Evolutionary conservation across 2,797 vertebrate species (phyloP).

Genomic region (Geotrypetes seraphini): DNA sequence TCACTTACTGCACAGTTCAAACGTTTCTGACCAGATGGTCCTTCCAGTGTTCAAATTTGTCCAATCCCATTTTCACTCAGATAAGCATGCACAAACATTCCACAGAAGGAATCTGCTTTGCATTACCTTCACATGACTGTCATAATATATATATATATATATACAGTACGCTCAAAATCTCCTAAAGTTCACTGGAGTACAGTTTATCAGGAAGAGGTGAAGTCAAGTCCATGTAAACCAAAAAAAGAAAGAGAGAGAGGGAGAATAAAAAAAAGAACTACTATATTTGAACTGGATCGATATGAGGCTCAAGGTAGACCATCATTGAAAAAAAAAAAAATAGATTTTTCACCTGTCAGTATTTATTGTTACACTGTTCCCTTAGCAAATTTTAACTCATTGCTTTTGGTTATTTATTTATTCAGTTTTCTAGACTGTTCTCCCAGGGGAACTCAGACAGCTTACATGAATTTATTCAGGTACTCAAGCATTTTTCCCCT

Average conservation of each 20-base stretch:
- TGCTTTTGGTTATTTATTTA: no score
- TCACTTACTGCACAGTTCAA: conserved; percentile 18
- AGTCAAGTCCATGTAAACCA: conserved; percentile 36
- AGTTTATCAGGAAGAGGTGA: conserved; percentile 50
- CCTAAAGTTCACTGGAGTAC: conserved; percentile 21
- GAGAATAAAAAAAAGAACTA: conserved; percentile 21
- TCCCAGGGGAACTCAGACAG: no score
- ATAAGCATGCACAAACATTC: conserved; percentile 31
- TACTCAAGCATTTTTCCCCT: no score
- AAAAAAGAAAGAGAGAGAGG: no score
- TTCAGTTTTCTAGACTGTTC: no score
- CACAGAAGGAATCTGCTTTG: conserved; percentile 29
- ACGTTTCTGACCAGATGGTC: conserved; percentile 45
- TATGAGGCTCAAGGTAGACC: conserved; percentile 39
- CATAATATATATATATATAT: conserved; percentile 14
- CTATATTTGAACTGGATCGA: conserved; percentile 39
- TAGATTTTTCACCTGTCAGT: conserved; percentile 31
- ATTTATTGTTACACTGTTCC: conserved; percentile 36
- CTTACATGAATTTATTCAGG: no score
- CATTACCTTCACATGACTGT: conserved; percentile 32
- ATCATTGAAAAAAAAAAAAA: conserved; percentile 38
- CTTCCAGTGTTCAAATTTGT: conserved; percentile 48
- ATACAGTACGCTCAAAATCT: conserved; percentile 18
- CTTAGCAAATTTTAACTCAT: conserved; percentile 2
- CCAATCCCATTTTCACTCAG: conserved; percentile 41